Evolutionary conservation across 2,113 vertebrate genomes (phyloP).

Genomic region (Bothrops jararaca): DNA sequence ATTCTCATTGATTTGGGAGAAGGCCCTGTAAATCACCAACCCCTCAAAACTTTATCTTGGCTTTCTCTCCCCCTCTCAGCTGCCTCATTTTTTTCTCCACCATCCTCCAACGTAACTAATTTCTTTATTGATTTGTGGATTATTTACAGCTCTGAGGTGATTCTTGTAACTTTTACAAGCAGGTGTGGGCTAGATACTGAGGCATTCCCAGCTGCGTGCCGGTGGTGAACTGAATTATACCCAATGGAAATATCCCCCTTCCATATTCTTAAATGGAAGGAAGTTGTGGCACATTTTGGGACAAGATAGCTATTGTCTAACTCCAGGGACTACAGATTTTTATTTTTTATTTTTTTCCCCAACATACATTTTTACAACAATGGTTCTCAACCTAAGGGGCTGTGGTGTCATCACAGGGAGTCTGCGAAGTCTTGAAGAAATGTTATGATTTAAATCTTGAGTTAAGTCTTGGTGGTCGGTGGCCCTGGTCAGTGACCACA

Average conservation of each 20-base stretch:
- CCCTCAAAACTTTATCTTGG: not conserved
- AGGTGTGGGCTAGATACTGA: not conserved
- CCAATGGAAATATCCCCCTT: not conserved
- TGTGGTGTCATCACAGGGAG: not conserved
- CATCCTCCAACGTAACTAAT: not conserved
- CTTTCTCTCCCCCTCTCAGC: not conserved
- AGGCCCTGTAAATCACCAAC: not conserved
- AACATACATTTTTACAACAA: not conserved
- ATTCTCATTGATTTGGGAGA: not conserved
- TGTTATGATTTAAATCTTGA: not conserved
- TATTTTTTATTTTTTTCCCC: not conserved
- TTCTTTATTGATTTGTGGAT: not conserved
- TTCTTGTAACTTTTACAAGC: not conserved
- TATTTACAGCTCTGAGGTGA: not conserved
- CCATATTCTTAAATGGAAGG: not conserved
- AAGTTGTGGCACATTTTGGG: not conserved
- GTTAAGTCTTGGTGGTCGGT: not conserved
- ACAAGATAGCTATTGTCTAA: not conserved
- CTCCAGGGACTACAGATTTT: not conserved
- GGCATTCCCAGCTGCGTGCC: not conserved
- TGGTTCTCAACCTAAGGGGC: not conserved
- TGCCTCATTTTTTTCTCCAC: not conserved
- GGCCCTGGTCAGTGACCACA: not conserved
- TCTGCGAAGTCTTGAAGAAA: not conserved
- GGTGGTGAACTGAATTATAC: not conserved